Base-by-base conservation (phyloP, 1,140 invertebrate species). In the Drosophila persimilis region DNA sequence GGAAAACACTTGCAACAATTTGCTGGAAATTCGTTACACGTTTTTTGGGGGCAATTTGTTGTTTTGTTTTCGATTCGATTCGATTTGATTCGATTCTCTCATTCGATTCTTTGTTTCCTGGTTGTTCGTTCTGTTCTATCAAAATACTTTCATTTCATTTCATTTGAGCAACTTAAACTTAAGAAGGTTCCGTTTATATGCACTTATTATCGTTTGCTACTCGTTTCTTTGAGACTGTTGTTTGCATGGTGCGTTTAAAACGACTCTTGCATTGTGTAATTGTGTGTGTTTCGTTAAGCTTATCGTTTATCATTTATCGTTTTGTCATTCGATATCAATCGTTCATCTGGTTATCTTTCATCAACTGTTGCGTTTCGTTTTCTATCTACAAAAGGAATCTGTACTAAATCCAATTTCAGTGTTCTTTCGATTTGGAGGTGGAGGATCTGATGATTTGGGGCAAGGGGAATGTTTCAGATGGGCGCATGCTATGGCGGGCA, bases 11-110 rank as follows among this genome's bases (percentile, higher is more conserved):
- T 78, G 81, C 88, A 90, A 90, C 86, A 72, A 66, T 63, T 84
- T 77, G 77, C 86, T 86, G 74, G 75, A 90, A 90, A 90, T 90
- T 90, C 89, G 90, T 88, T 90, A 75, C 73, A 74, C 65, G 53
- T 80, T 61, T 73, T 61, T 39, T 61, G 56, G 63, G 62, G 43
- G 66, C 64, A 44, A 47, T 39, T 39, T 13, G 35, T 77, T 59
- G 55, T 84, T 69, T 77, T 44, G 22, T 51, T 66, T 77, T 62
- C 54, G 50, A 76, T 46, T 62, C 54, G 50, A 76, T 46, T 60
- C 66, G 44, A 45, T 62, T 45, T 57, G 50, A 60, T 61, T 60
- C 41, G 56, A 43, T 24, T 61, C 35, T 39, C 35, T 39, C 35
- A 39, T 39, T 39, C 35, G 35, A 13, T 73, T 76, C 9, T 64